phyloP scores from a whole-genome alignment of 2,888 invertebrate species.

The Rhingia campestris region DNA sequence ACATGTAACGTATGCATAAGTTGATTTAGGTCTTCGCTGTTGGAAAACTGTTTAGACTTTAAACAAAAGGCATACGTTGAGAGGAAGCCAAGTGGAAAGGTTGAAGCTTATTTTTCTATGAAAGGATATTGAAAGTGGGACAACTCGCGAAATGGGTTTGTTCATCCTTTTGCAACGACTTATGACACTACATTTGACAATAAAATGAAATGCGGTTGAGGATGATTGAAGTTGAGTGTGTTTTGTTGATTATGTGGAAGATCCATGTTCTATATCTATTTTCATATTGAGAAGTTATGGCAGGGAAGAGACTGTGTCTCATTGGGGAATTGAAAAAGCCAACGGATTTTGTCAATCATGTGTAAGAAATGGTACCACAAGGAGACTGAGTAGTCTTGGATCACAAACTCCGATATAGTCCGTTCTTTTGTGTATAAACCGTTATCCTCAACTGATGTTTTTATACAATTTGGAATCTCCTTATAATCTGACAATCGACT shows the following conservation, averaged over 20 bases:
- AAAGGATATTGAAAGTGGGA: constrained; percentile 42
- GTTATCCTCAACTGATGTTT: no score
- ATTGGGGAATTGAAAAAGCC: no score
- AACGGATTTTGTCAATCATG: no score
- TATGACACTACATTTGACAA: constrained; percentile 21
- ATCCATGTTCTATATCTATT: not conserved
- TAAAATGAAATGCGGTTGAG: constrained; percentile 6
- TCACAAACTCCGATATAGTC: no score
- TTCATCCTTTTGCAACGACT: constrained; percentile 9
- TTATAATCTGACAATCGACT: no score
- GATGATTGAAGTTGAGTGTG: constrained; percentile 14
- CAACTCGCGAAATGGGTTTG: constrained; percentile 40
- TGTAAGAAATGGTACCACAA: no score
- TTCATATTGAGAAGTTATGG: no score
- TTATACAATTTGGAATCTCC: no score
- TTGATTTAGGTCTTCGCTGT: constrained; percentile 50
- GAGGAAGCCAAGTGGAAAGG: not conserved
- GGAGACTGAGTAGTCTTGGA: no score
- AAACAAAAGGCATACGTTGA: constrained; percentile 34
- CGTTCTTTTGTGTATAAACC: no score
- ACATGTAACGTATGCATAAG: constrained; percentile 27
- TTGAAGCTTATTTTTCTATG: constrained; percentile 11
- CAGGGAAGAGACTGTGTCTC: no score
- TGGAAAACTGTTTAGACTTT: constrained; percentile 54
- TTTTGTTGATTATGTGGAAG: not conserved